Conservation (phyloP, 2,113 vertebrate species). For the Toxotes jaculatrix region DNA sequence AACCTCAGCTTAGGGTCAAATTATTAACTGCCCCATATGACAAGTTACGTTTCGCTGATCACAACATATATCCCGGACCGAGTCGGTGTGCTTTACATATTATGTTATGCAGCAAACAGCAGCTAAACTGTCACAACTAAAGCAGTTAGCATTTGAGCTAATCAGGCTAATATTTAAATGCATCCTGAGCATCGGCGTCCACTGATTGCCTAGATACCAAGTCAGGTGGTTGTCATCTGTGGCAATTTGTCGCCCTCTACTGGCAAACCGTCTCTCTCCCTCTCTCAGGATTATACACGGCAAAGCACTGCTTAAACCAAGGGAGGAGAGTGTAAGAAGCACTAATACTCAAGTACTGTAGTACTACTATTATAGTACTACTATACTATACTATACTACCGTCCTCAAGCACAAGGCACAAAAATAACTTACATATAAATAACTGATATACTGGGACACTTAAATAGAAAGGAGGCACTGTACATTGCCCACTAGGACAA, state of each 20-base stretch:
- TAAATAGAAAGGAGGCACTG: not conserved
- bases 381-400: not conserved
- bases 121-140: not conserved
- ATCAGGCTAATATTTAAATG: not conserved
- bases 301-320: not conserved
- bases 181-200: conserved; percentile 31
- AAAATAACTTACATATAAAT: too few relatives aligned
- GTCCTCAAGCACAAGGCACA: not conserved
- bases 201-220: conserved; percentile 70
- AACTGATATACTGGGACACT: not conserved
- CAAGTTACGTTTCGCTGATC: rapidly evolving
- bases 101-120: not conserved
- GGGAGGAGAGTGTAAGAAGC: not conserved
- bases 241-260: conserved; percentile 66
- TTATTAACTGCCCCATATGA: not conserved
- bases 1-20: too few relatives aligned
- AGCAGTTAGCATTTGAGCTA: conserved; percentile 6
- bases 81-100: not conserved
- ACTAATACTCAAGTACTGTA: not conserved
- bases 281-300: not conserved
- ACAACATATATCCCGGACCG: not conserved
- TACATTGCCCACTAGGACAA: not conserved
- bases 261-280: not conserved
- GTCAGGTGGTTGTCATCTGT: not conserved
- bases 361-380: not conserved